Percentiles rank a stretch among this genome's conserved stretches.
phyloP scores from a whole-genome alignment of 2,888 invertebrate species.

The Thera britannica region DNA sequence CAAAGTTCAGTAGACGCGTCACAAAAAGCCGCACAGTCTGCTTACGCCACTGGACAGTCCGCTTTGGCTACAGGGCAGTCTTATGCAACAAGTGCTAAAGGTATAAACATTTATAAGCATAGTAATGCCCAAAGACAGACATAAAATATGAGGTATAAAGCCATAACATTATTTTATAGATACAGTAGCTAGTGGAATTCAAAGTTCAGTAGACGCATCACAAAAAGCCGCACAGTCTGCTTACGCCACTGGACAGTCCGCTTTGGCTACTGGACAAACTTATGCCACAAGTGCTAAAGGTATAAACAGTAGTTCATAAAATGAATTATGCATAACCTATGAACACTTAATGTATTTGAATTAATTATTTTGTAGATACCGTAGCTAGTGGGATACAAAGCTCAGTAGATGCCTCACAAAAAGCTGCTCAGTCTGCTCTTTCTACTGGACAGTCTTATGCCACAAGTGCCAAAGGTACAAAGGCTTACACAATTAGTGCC shows the following conservation, averaged over 20 bases:
- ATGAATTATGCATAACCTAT: neutral
- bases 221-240: conserved; percentile 60
- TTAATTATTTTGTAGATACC: conserved; percentile 59
- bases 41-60: conserved; percentile 55
- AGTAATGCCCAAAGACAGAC: neutral
- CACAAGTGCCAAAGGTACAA: conserved; percentile 30
- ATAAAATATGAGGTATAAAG: no score
- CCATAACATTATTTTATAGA: conserved; percentile 16
- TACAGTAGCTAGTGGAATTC: conserved; percentile 57
- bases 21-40: conserved; percentile 61
- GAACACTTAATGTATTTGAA: neutral
- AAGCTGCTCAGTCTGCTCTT: conserved; percentile 57
- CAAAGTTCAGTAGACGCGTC: conserved; percentile 59
- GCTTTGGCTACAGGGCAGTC: conserved; percentile 58
- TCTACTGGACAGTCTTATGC: conserved; percentile 59
- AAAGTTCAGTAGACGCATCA: conserved; percentile 59
- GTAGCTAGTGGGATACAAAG: conserved; percentile 56
- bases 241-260: no score
- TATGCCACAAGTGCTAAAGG: conserved; percentile 60
- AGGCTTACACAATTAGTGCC: neutral
- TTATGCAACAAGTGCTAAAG: conserved; percentile 48
- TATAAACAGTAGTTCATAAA: conserved; percentile 22
- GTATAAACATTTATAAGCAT: no score
- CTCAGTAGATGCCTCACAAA: conserved; percentile 61
- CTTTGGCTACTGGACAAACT: conserved; percentile 53